Evolutionary conservation across 2,888 invertebrate species (phyloP), one percentile per base, ranked within the genome.

Genomic region (Amitus sp.): DNA sequence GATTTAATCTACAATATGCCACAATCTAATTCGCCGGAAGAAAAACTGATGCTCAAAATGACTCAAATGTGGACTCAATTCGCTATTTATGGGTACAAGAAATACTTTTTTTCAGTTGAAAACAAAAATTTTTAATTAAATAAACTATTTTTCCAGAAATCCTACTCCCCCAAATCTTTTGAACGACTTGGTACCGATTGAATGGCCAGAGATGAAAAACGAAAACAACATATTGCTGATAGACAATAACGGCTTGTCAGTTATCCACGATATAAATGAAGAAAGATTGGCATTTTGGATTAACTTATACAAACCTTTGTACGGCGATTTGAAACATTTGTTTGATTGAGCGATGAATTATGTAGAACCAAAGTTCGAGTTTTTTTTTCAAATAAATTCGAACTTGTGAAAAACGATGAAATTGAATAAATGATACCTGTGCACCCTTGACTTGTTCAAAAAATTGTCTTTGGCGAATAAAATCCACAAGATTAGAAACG

Each of bases 31-130:
- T 73, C 79, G 1, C 65, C 74, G 1, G 54, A 78, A 4, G 79
- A 78, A 53, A 75, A 74, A 12, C 77, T 84, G 53, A 77, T 79
- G 1, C 74, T 75, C 30, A 72, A 78, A 42, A 65, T 85, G 19
- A 83, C 84, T 0, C 83, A 82, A 56, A 61, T 85, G 33, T 85
- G 85, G 84, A 75, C 82, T 0, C 82, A 85, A 61, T 85, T 85
- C 57, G 84, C 83, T 0, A 84, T 79, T 72, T 77, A 79, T 51
- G 82, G 82, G 85, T 84, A 23, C 23, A n/a, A n/a, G n/a, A n/a
- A n/a, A n/a, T n/a, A n/a, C n/a, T n/a, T n/a, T n/a, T n/a, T n/a
- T n/a, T n/a, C n/a, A n/a, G n/a, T n/a, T 23, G 23, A 23, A 5
- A 23, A 23, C 23, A 7, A 23, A 23, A 23, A n/a, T n/a, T n/a